phyloP scores from a whole-genome alignment of 2,888 invertebrate species.

The Entomobrya multifasciata region DNA sequence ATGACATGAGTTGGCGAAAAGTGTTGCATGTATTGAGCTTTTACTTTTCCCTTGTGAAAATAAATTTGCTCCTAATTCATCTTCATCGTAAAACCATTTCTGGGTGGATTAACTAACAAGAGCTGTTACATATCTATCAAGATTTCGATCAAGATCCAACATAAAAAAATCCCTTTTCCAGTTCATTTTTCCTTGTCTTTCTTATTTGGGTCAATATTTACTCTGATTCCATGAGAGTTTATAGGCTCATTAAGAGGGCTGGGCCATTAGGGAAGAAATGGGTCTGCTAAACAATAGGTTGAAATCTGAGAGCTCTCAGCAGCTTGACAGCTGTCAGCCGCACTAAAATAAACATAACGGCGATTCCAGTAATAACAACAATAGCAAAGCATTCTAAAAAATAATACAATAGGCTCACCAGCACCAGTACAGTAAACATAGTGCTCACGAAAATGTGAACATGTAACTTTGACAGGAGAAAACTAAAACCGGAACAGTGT shows the following conservation, averaged over 20 bases:
- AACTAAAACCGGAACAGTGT: constrained; percentile 17
- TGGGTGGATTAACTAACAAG: too few species aligned
- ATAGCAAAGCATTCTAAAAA: too few species aligned
- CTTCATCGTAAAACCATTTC: too few species aligned
- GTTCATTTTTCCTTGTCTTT: neutral
- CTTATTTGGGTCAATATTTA: constrained; percentile 33
- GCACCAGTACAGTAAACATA: neutral
- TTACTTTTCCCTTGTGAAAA: too few species aligned
- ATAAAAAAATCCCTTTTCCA: neutral
- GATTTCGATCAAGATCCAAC: neutral
- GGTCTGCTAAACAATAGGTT: too few species aligned
- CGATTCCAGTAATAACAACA: neutral
- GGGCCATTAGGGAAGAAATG: too few species aligned
- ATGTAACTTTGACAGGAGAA: neutral
- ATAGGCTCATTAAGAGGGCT: neutral
- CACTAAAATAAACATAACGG: neutral
- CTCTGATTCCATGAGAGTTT: neutral
- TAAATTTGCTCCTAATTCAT: too few species aligned
- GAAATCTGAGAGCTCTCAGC: neutral
- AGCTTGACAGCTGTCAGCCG: constrained; percentile 37
- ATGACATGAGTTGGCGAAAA: too few species aligned
- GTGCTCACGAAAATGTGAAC: constrained; percentile 1
- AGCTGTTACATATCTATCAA: too few species aligned
- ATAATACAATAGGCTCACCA: neutral
- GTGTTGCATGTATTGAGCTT: too few species aligned